Evolutionary conservation across 30 jellyfish, hydroid and myxozoan species (phyloP).

Genomic region (Clytia hemisphaerica): DNA sequence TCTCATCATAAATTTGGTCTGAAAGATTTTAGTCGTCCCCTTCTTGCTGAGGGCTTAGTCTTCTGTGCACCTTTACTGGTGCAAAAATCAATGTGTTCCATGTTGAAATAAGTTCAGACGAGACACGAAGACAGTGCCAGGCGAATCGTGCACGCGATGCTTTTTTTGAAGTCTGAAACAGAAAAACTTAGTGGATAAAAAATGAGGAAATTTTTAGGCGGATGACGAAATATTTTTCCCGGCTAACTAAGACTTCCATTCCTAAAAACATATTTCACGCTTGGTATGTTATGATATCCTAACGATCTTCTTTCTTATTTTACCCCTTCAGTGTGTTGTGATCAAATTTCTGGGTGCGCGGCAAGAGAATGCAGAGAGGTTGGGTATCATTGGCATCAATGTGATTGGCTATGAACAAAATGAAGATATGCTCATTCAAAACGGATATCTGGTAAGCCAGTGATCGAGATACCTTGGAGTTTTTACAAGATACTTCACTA

Average conservation of each 20-base stretch:
- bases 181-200: not conserved
- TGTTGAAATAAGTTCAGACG: too few species aligned
- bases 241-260: too few species aligned
- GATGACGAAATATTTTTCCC: too few species aligned
- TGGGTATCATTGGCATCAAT: conserved; percentile 58
- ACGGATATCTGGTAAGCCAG: conserved; percentile 24
- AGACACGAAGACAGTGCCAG: not conserved
- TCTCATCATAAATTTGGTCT: too few species aligned
- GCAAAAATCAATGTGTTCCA: too few species aligned
- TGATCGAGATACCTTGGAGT: not conserved
- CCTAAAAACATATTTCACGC: too few species aligned
- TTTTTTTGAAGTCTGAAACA: not conserved
- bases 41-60: too few species aligned
- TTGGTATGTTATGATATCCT: not conserved
- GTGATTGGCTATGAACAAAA: conserved; percentile 69
- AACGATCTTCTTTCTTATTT: not conserved
- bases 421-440: conserved; percentile 24
- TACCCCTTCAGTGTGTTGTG: conserved; percentile 57
- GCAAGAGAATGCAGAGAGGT: conserved; percentile 76
- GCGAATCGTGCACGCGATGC: too few species aligned
- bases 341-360: conserved; percentile 67
- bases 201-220: not conserved
- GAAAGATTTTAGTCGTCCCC: too few species aligned
- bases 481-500: too few species aligned
- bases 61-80: too few species aligned